These are phyloP conservation scores for Pluvialis apricaria DNA, from an alignment of 2,113 vertebrate genomes.

Conservation along the genomic window DNA sequence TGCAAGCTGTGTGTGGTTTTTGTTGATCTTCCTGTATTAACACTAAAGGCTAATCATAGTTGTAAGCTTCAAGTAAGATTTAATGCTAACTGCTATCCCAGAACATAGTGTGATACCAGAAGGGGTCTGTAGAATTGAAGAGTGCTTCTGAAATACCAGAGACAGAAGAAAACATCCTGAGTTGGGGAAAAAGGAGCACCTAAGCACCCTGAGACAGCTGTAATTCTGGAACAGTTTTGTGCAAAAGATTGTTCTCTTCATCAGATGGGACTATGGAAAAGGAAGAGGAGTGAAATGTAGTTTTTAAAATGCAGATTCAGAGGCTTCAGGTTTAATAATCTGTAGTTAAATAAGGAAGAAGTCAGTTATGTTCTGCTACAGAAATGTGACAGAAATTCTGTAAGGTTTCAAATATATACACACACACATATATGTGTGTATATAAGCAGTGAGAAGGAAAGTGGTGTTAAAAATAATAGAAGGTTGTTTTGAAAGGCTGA, in stretches of 20 bases:
- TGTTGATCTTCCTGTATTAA: neutral
- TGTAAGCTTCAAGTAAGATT: neutral
- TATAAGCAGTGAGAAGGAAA: neutral
- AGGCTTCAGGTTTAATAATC: neutral
- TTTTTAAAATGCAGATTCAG: neutral
- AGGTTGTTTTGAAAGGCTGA: neutral
- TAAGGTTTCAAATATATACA: neutral
- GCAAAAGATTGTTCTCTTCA: neutral
- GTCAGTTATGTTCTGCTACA: neutral
- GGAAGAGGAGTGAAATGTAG: neutral
- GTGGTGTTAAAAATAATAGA: neutral
- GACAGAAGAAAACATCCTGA: neutral
- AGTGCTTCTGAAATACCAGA: neutral
- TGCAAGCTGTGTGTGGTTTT: neutral
- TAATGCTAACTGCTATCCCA: neutral
- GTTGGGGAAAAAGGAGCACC: neutral
- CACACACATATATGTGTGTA: neutral
- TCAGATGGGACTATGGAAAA: neutral
- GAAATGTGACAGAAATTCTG: neutral
- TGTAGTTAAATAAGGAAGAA: neutral
- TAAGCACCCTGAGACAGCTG: neutral
- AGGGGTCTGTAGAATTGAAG: neutral
- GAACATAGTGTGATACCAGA: neutral
- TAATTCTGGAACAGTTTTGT: neutral
- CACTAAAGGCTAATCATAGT: neutral